A percentile compares a stretch with the other conserved stretches of the same genome.
phyloP scores from a whole-genome alignment of 2,797 vertebrate genomes.

The Gephyroberyx darwinii region DNA sequence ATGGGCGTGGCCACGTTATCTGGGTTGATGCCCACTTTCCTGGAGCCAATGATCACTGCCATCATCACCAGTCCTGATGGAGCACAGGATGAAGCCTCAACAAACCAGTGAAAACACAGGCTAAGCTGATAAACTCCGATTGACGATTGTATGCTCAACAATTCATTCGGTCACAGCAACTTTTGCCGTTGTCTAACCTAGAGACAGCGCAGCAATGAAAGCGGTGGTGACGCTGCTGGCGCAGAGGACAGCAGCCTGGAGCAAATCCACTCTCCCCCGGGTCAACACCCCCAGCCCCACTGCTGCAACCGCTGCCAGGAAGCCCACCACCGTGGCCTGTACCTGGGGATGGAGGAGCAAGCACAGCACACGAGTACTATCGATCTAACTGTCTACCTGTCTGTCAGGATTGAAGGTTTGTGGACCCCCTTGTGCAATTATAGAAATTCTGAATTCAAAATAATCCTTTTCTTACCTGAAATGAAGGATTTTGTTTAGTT shows the following conservation, averaged over 20 bases:
- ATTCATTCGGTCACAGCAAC: neutral
- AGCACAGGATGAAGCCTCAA: constrained; percentile 24
- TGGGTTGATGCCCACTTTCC: constrained; percentile 87
- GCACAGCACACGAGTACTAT: neutral
- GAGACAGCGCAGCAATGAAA: constrained; percentile 84
- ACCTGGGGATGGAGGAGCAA: constrained; percentile 73
- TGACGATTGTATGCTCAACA: neutral
- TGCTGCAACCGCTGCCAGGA: constrained; percentile 86
- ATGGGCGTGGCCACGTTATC: constrained; percentile 92
- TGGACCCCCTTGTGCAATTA: no score
- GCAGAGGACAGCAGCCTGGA: constrained; percentile 83
- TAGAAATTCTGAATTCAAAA: no score
- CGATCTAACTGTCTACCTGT: neutral
- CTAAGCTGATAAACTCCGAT: neutral
- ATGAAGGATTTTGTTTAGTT: no score
- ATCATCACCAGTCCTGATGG: constrained; percentile 87
- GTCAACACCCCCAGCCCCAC: constrained; percentile 82
- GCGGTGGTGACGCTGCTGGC: constrained; percentile 89
- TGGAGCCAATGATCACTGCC: constrained; percentile 85
- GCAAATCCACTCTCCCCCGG: constrained; percentile 77
- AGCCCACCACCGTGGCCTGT: constrained; percentile 89
- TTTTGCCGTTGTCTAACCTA: constrained; percentile 79
- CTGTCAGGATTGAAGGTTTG: neutral
- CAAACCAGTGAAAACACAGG: neutral
- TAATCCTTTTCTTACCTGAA: no score